A percentile compares a stretch with the other conserved stretches of the same genome.
phyloP scores from a whole-genome alignment of 1,140 invertebrate species.

The Bacillus rossius region DNA sequence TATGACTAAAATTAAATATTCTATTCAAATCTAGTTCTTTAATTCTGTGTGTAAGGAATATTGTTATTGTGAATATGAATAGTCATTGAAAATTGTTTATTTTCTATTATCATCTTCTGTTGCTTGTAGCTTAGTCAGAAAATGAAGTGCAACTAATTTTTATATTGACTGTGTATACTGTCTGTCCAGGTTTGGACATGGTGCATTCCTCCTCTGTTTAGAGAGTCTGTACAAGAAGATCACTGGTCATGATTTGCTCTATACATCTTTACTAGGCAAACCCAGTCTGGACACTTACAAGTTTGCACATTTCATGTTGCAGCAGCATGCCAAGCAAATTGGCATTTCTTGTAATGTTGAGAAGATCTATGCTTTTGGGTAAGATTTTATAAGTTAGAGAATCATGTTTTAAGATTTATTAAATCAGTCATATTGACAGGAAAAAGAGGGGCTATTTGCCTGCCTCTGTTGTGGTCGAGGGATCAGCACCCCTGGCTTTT shows the following conservation, averaged over 20 bases:
- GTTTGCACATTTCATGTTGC: slow-evolving; percentile 53
- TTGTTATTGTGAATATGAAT: too few species aligned
- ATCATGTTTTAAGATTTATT: too few species aligned
- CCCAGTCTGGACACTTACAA: slow-evolving; percentile 61
- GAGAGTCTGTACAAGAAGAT: slow-evolving; percentile 61
- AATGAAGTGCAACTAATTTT: too few species aligned
- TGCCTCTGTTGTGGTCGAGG: too few species aligned
- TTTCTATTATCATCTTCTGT: too few species aligned
- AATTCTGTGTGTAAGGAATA: not conserved
- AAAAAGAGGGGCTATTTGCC: too few species aligned
- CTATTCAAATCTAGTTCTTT: not conserved
- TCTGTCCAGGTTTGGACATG: slow-evolving; percentile 53
- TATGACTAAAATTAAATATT: not conserved
- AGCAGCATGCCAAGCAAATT: slow-evolving; percentile 48
- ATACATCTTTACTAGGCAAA: slow-evolving; percentile 58
- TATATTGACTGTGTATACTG: not conserved
- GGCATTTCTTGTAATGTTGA: slow-evolving; percentile 44
- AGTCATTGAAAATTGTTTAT: too few species aligned
- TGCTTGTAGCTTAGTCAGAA: too few species aligned
- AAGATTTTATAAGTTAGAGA: too few species aligned
- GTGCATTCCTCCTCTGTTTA: slow-evolving; percentile 59
- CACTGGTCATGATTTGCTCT: slow-evolving; percentile 54
- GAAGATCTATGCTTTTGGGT: slow-evolving; percentile 57
- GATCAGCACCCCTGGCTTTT: too few species aligned
- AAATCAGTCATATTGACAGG: too few species aligned